Base-by-base conservation (phyloP, 2,888 invertebrate genomes). In the Lasioglossum zephyrum region DNA sequence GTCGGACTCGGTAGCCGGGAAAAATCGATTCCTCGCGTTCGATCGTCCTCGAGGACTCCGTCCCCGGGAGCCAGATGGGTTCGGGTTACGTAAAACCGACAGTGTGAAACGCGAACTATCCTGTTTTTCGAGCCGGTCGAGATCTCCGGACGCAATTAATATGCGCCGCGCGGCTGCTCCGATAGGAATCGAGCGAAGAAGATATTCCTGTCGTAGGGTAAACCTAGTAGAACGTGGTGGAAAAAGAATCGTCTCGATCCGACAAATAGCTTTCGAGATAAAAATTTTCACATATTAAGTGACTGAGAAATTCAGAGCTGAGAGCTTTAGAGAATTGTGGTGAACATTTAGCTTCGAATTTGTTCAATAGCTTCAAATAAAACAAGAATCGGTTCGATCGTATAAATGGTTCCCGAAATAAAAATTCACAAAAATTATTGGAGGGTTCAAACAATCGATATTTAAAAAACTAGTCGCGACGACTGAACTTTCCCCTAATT, bases 61-160 rank as follows among this genome's bases (percentile, higher is more conserved):
- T 74, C 63, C 49, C 2, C 44, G 18, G 57, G 73, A 72, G 74
- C 69, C 72, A 31, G 53, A 22, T 9, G 8, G 66, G 26, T 18
- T 47, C 57, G 47, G n/a, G 69, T 82, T 81, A 77, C 87, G 69
- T 70, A 66, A 74, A 47, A n/a, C 39, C 69, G 36, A 36, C 66
- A 39, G 36, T 69, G 66, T 69, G 31, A 63, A 63, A 63, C 63
- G 63, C 63, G 63, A 63, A 63, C 63, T 26, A 63, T 63, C 63
- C 63, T 63, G 63, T 63, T 63, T 31, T 31, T 63, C 31, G 16
- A 4, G 36, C 18, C 53, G 75, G 66, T 26, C 44, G 53, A 53
- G 77, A 70, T 57, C 36, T 26, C 60, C 26, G 60, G 26, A 6
- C 31, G 63, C 31, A 63, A 63, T 63, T 63, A 63, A 63, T 63